phyloP scores from a whole-genome alignment of 2,888 invertebrate species.

The Drosophila borealis region DNA sequence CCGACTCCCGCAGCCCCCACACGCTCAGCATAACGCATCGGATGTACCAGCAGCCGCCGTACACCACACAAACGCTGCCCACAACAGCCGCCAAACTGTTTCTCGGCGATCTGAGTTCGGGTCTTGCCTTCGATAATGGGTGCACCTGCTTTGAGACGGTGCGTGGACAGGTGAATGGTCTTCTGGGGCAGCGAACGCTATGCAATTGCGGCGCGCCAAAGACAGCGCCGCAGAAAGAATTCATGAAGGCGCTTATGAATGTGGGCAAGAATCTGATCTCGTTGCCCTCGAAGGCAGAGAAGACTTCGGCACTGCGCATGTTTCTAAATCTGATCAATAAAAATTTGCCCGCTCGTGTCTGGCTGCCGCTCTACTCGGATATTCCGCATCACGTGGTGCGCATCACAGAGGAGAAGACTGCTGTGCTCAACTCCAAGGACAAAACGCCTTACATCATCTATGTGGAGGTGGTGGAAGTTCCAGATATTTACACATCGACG shows the following conservation, averaged over 20 bases:
- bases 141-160: slow-evolving; percentile 96
- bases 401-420: slow-evolving; percentile 98
- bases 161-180: slow-evolving; percentile 89
- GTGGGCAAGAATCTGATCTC: slow-evolving; percentile 94
- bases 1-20: slow-evolving; percentile 74
- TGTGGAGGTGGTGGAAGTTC: slow-evolving; percentile 96
- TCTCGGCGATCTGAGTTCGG: slow-evolving; percentile 96
- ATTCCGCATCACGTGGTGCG: slow-evolving; percentile 96
- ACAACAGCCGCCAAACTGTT: slow-evolving; percentile 87
- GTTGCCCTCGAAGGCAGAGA: slow-evolving; percentile 94
- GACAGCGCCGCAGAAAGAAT: slow-evolving; percentile 93
- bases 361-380: slow-evolving; percentile 96
- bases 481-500: slow-evolving; percentile 92
- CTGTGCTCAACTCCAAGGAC: slow-evolving; percentile 97
- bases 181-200: slow-evolving; percentile 91
- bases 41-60: slow-evolving; percentile 82
- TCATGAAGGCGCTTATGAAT: slow-evolving; percentile 93
- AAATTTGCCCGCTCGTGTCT: slow-evolving; percentile 98
- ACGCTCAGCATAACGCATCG: slow-evolving; percentile 78
- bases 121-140: slow-evolving; percentile 98
- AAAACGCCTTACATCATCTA: slow-evolving; percentile 98
- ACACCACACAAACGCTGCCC: slow-evolving; percentile 80
- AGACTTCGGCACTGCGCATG: slow-evolving; percentile 95
- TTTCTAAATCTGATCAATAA: slow-evolving; percentile 97
- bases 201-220: slow-evolving; percentile 93